Evolutionary conservation across 1,140 invertebrate species (phyloP).

Genomic region (Oncopodura yosiiana): DNA sequence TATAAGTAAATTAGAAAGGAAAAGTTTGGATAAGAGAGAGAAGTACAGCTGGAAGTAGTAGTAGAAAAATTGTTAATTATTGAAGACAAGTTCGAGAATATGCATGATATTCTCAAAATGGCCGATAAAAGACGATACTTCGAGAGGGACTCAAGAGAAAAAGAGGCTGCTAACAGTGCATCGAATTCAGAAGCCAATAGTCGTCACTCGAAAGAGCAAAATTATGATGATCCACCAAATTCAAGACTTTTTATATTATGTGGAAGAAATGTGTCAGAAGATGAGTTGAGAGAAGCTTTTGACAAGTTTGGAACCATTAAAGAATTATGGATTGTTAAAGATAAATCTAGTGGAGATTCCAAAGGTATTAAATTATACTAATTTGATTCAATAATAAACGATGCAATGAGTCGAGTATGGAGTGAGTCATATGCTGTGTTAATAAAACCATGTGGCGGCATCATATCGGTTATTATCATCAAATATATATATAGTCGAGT

Average conservation of each 20-base stretch:
- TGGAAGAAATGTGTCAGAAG: conserved; percentile 66
- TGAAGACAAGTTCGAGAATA: no score
- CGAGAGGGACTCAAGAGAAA: conserved; percentile 32
- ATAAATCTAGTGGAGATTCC: conserved; percentile 68
- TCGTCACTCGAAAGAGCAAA: conserved; percentile 35
- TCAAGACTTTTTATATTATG: conserved; percentile 79
- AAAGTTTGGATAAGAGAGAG: no score
- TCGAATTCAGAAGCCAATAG: conserved; percentile 19
- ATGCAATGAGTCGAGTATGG: no score
- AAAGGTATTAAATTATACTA: conserved; percentile 61
- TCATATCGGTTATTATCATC: no score
- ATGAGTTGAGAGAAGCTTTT: conserved; percentile 67
- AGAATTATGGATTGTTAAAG: conserved; percentile 79
- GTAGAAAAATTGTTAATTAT: no score
- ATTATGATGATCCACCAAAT: conserved; percentile 66
- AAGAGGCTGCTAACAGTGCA: conserved; percentile 29
- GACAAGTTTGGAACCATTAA: conserved; percentile 72
- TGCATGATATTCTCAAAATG: no score
- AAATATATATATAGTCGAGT: no score
- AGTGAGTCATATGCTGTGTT: no score
- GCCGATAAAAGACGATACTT: conserved; percentile 35
- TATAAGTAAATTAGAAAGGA: no score
- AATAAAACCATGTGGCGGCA: no score
- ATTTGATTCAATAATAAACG: no score
- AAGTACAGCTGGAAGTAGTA: no score